Evolutionary conservation across 2,113 vertebrate genomes (phyloP).

Genomic region (Perca fluviatilis): DNA sequence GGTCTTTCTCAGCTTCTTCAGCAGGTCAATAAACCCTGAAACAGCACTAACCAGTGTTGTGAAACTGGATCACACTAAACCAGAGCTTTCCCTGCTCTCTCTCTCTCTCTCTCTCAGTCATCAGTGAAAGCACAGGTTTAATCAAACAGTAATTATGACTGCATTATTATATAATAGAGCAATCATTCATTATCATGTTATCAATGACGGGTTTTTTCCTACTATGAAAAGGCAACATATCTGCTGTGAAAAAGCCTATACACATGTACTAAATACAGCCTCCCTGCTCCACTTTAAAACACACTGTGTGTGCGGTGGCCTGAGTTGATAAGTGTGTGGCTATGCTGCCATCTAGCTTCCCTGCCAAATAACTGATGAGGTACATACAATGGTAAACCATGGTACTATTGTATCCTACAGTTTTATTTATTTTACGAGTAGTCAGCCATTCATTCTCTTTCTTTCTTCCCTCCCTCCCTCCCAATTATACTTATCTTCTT

Average conservation of each 20-base stretch:
- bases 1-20: conserved; percentile 31
- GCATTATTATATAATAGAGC: no score
- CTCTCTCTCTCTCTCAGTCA: background rate
- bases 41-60: conserved; percentile 38
- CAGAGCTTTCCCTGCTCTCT: background rate
- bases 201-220: no score
- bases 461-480: background rate
- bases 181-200: background rate
- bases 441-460: background rate
- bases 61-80: background rate
- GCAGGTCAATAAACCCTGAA: conserved; percentile 61
- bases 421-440: no score
- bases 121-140: background rate
- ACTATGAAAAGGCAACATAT: no score
- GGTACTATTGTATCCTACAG: background rate
- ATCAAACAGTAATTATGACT: no score
- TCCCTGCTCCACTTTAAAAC: background rate
- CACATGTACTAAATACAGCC: background rate
- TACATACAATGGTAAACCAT: background rate
- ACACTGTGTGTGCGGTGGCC: background rate
- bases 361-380: background rate
- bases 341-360: conserved; percentile 44
- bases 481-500: no score
- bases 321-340: background rate
- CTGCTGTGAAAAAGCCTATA: background rate